A percentile compares a stretch with the other conserved stretches of the same genome.
phyloP scores from a whole-genome alignment of 2,797 vertebrate genomes.

The Ctenopoma kingsleyae region DNA sequence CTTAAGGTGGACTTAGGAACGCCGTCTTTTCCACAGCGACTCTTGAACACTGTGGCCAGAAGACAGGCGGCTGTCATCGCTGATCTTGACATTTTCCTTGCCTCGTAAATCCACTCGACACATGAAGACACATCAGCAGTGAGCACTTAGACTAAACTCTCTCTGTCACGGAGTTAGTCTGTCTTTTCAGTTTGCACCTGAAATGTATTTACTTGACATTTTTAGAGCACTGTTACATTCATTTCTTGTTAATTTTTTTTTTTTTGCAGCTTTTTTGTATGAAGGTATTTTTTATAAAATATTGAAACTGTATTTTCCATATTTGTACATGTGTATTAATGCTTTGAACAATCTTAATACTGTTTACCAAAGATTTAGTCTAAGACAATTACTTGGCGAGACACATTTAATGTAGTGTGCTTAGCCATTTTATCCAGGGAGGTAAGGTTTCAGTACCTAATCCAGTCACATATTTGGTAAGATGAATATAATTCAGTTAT shows the following conservation, averaged over 20 bases:
- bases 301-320: slow-evolving; percentile 61
- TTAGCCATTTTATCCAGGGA: slow-evolving; percentile 1
- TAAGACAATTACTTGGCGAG: not conserved
- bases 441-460: slow-evolving; percentile 4
- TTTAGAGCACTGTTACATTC: slow-evolving; percentile 69
- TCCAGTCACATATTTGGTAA: not conserved
- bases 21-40: slow-evolving; percentile 87
- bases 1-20: slow-evolving; percentile 92
- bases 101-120: slow-evolving; percentile 64
- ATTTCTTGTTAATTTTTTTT: too few relatives aligned
- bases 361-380: slow-evolving; percentile 69
- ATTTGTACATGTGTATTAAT: slow-evolving; percentile 41
- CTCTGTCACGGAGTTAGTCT: slow-evolving; percentile 37
- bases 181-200: slow-evolving; percentile 77
- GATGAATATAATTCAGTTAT: not conserved
- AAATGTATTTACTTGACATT: slow-evolving; percentile 68
- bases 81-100: slow-evolving; percentile 87
- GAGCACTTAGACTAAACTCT: slow-evolving; percentile 69
- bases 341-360: slow-evolving; percentile 50
- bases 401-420: slow-evolving; percentile 16
- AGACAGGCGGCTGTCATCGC: slow-evolving; percentile 91
- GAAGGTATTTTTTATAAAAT: slow-evolving; percentile 58
- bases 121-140: slow-evolving; percentile 47
- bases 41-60: slow-evolving; percentile 85
- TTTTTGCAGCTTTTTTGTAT: slow-evolving; percentile 66